These are phyloP conservation scores for Yponomeuta sedellus DNA, from an alignment of 2,888 invertebrate species.

Conservation along the genomic window DNA sequence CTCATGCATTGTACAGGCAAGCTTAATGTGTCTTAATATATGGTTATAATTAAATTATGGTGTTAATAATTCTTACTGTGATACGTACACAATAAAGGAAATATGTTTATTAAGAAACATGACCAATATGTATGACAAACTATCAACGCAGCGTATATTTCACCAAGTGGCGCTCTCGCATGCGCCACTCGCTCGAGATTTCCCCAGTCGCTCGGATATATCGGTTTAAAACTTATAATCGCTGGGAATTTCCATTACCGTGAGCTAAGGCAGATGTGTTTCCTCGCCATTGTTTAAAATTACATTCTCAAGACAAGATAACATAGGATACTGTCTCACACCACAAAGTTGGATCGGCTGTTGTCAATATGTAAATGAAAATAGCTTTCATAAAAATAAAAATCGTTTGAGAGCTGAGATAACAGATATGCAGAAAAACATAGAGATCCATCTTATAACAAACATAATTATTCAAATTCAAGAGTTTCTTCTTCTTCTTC, in stretches of 20 bases:
- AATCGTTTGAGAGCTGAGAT: too few species aligned
- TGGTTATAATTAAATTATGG: too few species aligned
- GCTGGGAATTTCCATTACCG: not conserved
- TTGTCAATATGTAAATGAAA: too few species aligned
- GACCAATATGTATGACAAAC: not conserved
- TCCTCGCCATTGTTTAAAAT: not conserved
- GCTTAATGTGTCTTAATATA: too few species aligned
- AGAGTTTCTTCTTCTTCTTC: too few species aligned
- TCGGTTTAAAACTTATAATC: slow-evolving; percentile 7
- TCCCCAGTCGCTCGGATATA: not conserved
- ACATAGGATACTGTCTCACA: too few species aligned
- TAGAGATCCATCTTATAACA: too few species aligned
- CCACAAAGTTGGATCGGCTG: too few species aligned
- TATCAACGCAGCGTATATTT: not conserved
- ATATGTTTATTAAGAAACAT: not conserved
- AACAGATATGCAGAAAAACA: too few species aligned
- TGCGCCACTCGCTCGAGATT: not conserved
- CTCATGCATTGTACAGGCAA: too few species aligned
- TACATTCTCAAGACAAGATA: not conserved
- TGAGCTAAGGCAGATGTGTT: not conserved
- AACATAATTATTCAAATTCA: too few species aligned
- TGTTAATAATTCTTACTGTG: not conserved
- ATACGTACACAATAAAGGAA: not conserved
- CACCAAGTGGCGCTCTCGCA: not conserved
- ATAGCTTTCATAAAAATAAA: too few species aligned